Evolutionary conservation across 2,888 invertebrate species (phyloP).

Genomic region (Ectemnius continuus): DNA sequence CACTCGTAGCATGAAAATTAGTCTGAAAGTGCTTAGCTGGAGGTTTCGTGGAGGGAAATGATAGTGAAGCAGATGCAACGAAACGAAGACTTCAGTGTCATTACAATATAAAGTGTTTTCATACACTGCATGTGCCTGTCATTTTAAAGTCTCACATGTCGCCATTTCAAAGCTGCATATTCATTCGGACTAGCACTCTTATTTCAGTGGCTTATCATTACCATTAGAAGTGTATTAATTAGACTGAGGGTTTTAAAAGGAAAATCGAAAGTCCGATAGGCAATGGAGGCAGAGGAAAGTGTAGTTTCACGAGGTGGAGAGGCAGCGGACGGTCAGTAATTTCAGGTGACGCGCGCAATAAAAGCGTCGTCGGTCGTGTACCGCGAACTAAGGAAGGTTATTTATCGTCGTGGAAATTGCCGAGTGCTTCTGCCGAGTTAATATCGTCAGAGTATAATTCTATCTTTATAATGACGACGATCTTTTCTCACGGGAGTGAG

Average conservation of each 20-base stretch:
- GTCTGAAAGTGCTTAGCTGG: too few species aligned
- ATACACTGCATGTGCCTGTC: too few species aligned
- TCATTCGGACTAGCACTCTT: too few species aligned
- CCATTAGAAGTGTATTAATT: too few species aligned
- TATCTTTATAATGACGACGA: conserved; percentile 55
- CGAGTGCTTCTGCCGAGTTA: conserved; percentile 46
- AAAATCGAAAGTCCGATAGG: not conserved
- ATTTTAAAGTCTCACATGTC: too few species aligned
- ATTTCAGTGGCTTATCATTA: too few species aligned
- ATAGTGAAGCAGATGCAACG: too few species aligned
- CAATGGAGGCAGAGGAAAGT: not conserved
- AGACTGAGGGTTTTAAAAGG: not conserved
- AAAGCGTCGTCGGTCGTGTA: conserved; percentile 48
- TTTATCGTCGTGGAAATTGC: conserved; percentile 51
- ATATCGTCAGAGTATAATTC: conserved; percentile 55
- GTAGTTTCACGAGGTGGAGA: conserved; percentile 32
- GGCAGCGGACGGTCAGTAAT: conserved; percentile 22
- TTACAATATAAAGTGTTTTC: too few species aligned
- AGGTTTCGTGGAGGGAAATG: too few species aligned
- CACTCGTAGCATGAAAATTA: too few species aligned
- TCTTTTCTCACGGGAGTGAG: conserved; percentile 42
- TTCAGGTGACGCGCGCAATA: conserved; percentile 43
- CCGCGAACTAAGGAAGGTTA: conserved; percentile 47
- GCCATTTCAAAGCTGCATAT: too few species aligned
- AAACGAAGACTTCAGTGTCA: too few species aligned